phyloP scores from a whole-genome alignment of 2,113 vertebrate genomes.

The Lycaon pictus region DNA sequence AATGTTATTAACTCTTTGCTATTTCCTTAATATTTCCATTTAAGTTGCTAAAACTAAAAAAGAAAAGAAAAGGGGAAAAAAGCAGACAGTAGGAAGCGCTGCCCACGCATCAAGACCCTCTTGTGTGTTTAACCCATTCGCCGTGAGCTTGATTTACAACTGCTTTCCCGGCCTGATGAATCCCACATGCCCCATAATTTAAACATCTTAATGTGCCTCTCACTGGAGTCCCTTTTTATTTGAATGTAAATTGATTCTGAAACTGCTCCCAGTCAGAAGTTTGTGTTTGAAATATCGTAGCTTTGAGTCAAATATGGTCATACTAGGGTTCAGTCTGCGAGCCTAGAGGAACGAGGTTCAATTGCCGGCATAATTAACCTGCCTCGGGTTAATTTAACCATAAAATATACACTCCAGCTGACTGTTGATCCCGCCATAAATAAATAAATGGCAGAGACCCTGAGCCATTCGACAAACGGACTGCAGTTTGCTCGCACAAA shows the following conservation, averaged over 20 bases:
- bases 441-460: conserved; percentile 2
- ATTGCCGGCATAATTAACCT: conserved; percentile 56
- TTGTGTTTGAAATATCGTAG: conserved; percentile 62
- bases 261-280: conserved; percentile 79
- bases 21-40: conserved; percentile 47
- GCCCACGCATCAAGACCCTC: conserved; percentile 3
- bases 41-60: conserved; percentile 43
- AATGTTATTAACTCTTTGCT: not conserved
- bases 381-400: conserved; percentile 57
- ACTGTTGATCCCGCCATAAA: conserved; percentile 43
- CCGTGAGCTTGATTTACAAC: conserved; percentile 79
- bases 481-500: not conserved
- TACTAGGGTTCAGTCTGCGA: not conserved
- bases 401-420: conserved; percentile 52
- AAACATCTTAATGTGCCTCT: conserved; percentile 84
- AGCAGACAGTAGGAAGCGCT: conserved; percentile 41
- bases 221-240: conserved; percentile 81
- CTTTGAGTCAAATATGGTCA: conserved; percentile 39
- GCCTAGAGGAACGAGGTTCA: not conserved
- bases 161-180: conserved; percentile 79
- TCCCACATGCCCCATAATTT: conserved; percentile 81
- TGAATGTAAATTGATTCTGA: conserved; percentile 78
- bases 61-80: not conserved
- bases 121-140: conserved; percentile 69
- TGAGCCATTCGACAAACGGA: not conserved